Evolutionary conservation across 2,888 invertebrate species (phyloP).

Genomic region (Epinotia demarniana): DNA sequence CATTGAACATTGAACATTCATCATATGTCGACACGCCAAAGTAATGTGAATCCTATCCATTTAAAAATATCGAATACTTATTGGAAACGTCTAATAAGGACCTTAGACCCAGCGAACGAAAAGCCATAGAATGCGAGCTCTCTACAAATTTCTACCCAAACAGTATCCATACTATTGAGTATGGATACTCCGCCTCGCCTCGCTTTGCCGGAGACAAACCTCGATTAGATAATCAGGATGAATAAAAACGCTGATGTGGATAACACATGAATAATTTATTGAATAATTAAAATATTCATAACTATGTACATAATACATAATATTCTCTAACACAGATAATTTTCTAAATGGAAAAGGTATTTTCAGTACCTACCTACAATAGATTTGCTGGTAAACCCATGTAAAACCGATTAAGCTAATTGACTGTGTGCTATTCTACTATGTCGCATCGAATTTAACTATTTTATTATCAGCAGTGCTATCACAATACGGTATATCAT

Average conservation of each 20-base stretch:
- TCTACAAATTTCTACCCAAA: too few relatives aligned
- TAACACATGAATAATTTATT: constrained; percentile 44
- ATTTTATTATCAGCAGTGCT: not conserved
- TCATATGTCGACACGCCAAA: too few relatives aligned
- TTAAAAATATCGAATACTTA: too few relatives aligned
- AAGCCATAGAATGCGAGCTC: too few relatives aligned
- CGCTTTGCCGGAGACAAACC: too few relatives aligned
- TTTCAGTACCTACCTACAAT: not conserved
- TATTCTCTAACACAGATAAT: constrained; percentile 16
- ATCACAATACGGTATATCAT: not conserved
- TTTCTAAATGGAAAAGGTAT: not conserved
- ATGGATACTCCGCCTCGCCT: too few relatives aligned
- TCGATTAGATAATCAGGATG: not conserved
- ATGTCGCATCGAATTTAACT: not conserved
- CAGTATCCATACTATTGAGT: too few relatives aligned
- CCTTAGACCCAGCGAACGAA: too few relatives aligned
- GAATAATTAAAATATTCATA: constrained; percentile 25
- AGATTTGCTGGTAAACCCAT: not conserved
- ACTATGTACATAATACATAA: constrained; percentile 9
- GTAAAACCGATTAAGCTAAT: constrained; percentile 1
- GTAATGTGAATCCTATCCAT: too few relatives aligned
- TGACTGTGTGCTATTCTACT: not conserved
- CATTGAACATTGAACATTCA: too few relatives aligned
- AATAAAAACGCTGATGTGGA: not conserved
- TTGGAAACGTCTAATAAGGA: too few relatives aligned